Conservation (phyloP, 2,113 vertebrate genomes). For the Entomyzon cyanotis region DNA sequence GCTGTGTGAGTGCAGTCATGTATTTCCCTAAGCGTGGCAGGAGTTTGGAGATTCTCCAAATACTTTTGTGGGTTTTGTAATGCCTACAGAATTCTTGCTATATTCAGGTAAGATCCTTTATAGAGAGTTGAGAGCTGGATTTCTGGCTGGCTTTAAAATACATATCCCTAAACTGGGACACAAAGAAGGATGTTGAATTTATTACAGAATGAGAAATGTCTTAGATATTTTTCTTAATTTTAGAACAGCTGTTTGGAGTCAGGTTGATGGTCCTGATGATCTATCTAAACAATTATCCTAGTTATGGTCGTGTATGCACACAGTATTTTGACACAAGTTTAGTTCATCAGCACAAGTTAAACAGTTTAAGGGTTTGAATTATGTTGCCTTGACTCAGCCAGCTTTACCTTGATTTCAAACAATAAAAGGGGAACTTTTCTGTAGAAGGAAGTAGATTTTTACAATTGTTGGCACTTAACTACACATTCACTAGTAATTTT, state of each 20-base stretch:
- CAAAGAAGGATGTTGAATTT: not conserved
- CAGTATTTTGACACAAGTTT: not conserved
- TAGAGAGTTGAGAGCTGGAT: not conserved
- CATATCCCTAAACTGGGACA: not conserved
- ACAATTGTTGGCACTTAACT: not conserved
- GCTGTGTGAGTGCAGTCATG: not conserved
- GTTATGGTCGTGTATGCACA: not conserved
- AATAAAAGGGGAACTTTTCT: not conserved
- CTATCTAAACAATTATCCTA: not conserved
- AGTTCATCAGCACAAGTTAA: not conserved
- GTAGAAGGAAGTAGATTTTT: not conserved
- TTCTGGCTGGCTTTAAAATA: not conserved
- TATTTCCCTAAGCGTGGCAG: not conserved
- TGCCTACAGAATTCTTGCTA: not conserved
- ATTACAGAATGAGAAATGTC: not conserved
- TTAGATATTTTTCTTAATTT: not conserved
- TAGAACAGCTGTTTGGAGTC: not conserved
- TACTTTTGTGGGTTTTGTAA: not conserved
- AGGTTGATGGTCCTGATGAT: not conserved
- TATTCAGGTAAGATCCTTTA: not conserved
- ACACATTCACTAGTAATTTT: not conserved
- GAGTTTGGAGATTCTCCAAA: not conserved
- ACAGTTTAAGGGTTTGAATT: not conserved
- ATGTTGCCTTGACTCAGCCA: not conserved
- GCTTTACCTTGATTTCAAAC: not conserved